These are phyloP conservation scores for Ametastegia equiseti DNA, from an alignment of 2,888 invertebrate genomes.

Conservation along the genomic window DNA sequence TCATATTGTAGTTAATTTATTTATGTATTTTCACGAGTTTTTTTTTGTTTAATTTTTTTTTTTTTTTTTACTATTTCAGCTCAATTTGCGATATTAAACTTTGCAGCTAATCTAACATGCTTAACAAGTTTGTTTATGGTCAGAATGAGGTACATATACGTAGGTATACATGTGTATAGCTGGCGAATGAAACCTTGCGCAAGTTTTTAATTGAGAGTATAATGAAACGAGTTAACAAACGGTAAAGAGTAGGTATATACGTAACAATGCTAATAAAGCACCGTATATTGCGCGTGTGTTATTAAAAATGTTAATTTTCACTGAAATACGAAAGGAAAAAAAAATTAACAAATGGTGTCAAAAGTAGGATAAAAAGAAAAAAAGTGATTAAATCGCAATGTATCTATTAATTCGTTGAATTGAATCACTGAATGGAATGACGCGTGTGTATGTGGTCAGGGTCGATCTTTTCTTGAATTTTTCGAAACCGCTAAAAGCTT, in stretches of 20 bases:
- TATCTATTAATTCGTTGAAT: neutral
- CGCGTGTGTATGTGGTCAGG: neutral
- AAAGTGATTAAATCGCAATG: neutral
- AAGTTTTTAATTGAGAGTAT: constrained; percentile 33
- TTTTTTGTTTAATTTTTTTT: neutral
- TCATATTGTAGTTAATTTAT: neutral
- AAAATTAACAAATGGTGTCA: neutral
- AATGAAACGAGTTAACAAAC: constrained; percentile 29
- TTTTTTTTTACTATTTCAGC: neutral
- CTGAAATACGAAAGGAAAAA: neutral
- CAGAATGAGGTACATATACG: neutral
- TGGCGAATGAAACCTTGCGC: no score
- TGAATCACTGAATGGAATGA: neutral
- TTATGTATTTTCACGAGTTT: no score
- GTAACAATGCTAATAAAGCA: neutral
- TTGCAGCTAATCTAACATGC: constrained; percentile 26
- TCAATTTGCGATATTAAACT: constrained; percentile 16
- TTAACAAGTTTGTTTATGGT: constrained; percentile 39
- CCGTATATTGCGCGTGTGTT: neutral
- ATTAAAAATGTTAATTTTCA: neutral
- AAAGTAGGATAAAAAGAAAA: neutral
- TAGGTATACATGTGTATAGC: no score
- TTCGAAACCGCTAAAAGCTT: constrained; percentile 32
- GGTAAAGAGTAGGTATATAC: neutral
- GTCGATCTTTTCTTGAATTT: neutral